Conservation (phyloP, 1,140 invertebrate species). For the Acromyrmex charruanus region DNA sequence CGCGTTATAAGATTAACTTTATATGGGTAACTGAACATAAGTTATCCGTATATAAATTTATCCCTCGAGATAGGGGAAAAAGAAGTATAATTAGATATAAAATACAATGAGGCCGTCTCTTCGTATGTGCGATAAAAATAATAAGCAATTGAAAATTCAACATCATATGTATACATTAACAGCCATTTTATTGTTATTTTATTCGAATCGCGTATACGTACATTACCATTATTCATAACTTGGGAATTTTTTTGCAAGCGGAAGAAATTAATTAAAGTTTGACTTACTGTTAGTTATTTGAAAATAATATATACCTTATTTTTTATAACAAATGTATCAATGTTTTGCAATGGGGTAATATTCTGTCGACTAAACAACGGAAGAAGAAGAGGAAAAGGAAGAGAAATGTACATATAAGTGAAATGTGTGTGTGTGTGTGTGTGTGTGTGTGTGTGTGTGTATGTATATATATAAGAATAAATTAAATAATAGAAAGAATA, state of each 20-base stretch:
- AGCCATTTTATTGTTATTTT: conserved; percentile 5
- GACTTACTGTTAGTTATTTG: neutral
- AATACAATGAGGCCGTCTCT: neutral
- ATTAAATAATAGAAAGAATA: too few relatives aligned
- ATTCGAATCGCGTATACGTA: neutral
- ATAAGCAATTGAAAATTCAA: neutral
- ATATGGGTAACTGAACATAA: conserved; percentile 14
- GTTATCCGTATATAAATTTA: neutral
- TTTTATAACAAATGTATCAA: neutral
- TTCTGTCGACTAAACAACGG: neutral
- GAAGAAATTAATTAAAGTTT: conserved; percentile 1
- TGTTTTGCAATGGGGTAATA: neutral
- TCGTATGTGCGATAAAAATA: conserved; percentile 10
- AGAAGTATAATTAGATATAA: conserved; percentile 8
- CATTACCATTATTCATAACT: neutral
- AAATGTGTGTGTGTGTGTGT: too few relatives aligned
- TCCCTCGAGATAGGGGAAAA: neutral
- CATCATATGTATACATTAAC: neutral
- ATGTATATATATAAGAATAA: too few relatives aligned
- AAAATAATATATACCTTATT: neutral
- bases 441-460: too few relatives aligned
- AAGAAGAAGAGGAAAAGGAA: neutral
- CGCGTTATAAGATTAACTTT: neutral
- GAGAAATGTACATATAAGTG: neutral
- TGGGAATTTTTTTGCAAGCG: neutral